These are phyloP conservation scores for Sisyra terminalis DNA, from an alignment of 2,888 invertebrate species.

Conservation along the genomic window DNA sequence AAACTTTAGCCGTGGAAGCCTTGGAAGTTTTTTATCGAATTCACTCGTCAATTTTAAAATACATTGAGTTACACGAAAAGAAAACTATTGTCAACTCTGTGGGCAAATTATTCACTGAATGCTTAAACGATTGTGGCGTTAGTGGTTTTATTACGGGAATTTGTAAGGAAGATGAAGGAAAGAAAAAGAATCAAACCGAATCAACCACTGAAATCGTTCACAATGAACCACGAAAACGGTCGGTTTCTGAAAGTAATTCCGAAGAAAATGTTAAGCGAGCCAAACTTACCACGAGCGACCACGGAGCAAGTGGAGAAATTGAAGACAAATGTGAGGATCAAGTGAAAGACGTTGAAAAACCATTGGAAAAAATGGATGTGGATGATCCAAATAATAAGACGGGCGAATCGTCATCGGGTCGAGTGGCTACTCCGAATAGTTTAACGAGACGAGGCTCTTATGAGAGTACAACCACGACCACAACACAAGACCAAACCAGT, in stretches of 20 bases:
- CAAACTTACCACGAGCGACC: neutral
- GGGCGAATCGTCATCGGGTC: slow-evolving; percentile 7
- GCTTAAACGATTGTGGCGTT: slow-evolving; percentile 27
- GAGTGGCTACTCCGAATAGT: slow-evolving; percentile 9
- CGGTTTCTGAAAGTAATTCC: neutral
- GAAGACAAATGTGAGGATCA: slow-evolving; percentile 10
- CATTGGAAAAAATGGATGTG: slow-evolving; percentile 9
- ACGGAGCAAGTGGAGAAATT: neutral
- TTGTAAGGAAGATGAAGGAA: slow-evolving; percentile 11
- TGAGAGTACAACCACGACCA: slow-evolving; percentile 26
- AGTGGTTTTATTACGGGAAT: slow-evolving; percentile 8
- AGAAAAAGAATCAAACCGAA: slow-evolving; percentile 5
- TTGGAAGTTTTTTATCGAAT: slow-evolving; percentile 73
- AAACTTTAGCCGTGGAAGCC: slow-evolving; percentile 72
- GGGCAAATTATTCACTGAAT: slow-evolving; percentile 40
- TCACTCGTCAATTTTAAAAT: slow-evolving; percentile 79
- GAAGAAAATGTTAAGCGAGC: slow-evolving; percentile 4
- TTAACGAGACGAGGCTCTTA: slow-evolving; percentile 22
- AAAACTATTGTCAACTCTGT: slow-evolving; percentile 42
- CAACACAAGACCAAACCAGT: slow-evolving; percentile 8
- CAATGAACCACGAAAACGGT: neutral
- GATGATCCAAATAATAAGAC: slow-evolving; percentile 7
- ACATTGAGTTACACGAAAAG: slow-evolving; percentile 59
- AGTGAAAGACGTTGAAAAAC: slow-evolving; percentile 7
- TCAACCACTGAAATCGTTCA: neutral